These are phyloP conservation scores for Rhinogobio ventralis DNA, from an alignment of 2,797 vertebrate species.

Conservation along the genomic window DNA sequence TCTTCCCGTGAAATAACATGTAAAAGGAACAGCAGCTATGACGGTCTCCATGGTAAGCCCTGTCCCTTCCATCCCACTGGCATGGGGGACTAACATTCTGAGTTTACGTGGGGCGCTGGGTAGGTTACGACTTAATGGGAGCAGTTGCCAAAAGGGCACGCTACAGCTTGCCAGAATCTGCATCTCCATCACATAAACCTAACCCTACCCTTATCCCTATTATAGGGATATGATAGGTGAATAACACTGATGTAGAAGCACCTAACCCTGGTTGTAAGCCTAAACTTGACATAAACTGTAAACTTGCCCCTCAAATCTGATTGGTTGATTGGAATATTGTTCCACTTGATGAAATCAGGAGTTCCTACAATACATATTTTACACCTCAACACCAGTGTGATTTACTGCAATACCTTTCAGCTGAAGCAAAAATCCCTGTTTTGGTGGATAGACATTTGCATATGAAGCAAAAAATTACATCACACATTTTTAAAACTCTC, in stretches of 20 bases:
- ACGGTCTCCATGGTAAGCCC: too few relatives aligned
- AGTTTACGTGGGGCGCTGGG: not conserved
- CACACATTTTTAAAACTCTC: not conserved
- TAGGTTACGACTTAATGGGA: not conserved
- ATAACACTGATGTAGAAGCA: too few relatives aligned
- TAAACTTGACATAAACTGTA: too few relatives aligned
- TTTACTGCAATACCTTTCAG: not conserved
- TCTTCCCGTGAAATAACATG: too few relatives aligned
- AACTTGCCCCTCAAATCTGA: too few relatives aligned
- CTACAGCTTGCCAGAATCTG: too few relatives aligned
- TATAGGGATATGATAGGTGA: not conserved
- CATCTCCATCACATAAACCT: too few relatives aligned
- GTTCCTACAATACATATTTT: not conserved
- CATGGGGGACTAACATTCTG: not conserved
- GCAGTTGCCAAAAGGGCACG: not conserved
- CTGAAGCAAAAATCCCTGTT: not conserved
- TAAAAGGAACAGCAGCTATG: too few relatives aligned
- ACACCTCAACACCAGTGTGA: slow-evolving; percentile 4
- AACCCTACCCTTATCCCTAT: too few relatives aligned
- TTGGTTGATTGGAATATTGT: too few relatives aligned
- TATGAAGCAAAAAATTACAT: slow-evolving; percentile 10
- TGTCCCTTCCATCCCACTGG: not conserved
- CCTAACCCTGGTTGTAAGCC: too few relatives aligned
- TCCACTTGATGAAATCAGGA: not conserved
- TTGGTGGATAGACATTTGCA: slow-evolving; percentile 24